phyloP scores from a whole-genome alignment of 2,888 invertebrate species.

The Andrena fulva region DNA sequence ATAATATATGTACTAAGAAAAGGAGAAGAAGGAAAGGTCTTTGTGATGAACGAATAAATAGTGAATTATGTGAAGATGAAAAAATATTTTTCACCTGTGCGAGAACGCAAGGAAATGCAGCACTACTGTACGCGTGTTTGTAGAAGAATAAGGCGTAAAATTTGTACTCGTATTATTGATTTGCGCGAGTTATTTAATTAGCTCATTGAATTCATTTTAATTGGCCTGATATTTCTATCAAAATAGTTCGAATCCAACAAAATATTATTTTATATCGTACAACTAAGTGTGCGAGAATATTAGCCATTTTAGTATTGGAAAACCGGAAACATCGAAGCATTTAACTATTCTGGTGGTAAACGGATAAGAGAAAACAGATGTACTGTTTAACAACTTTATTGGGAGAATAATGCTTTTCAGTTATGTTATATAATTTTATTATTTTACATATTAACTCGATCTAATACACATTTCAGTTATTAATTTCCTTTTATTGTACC shows the following conservation, averaged over 20 bases:
- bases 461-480: not conserved
- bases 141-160: slow-evolving; percentile 16
- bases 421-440: not conserved
- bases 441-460: not conserved
- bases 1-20: slow-evolving; percentile 3
- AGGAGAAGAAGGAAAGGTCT: not conserved
- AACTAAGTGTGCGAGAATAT: not conserved
- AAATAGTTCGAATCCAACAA: not conserved
- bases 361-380: not conserved
- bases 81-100: not conserved
- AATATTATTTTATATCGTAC: not conserved
- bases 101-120: slow-evolving; percentile 10
- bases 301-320: not conserved
- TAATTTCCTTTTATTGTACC: not conserved
- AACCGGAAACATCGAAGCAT: not conserved
- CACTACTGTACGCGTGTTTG: not conserved
- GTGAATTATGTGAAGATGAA: not conserved
- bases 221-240: not conserved
- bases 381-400: not conserved
- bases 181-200: not conserved
- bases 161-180: not conserved
- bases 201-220: not conserved
- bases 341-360: no score
- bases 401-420: not conserved
- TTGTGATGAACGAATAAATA: slow-evolving; percentile 11